phyloP scores from a whole-genome alignment of 2,113 vertebrate genomes.

The Aplodontia rufa region DNA sequence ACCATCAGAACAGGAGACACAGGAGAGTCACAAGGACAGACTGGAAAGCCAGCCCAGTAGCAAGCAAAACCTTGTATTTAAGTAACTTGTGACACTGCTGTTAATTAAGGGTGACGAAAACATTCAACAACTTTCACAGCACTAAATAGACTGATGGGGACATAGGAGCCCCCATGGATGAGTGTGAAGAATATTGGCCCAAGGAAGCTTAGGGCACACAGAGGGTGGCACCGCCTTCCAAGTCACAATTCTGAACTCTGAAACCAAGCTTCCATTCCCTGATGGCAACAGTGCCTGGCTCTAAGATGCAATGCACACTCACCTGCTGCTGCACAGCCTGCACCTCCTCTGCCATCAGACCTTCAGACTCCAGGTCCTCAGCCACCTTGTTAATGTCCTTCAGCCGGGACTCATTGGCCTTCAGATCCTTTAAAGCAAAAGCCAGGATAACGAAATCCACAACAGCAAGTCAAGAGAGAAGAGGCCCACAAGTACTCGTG shows the following conservation, averaged over 20 bases:
- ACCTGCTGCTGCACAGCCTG: constrained; percentile 95
- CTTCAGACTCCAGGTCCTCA: constrained; percentile 96
- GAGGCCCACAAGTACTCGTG: background rate
- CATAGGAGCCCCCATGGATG: background rate
- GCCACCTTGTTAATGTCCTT: constrained; percentile 99
- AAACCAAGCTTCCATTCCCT: background rate
- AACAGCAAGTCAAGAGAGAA: fast-evolving
- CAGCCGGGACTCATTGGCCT: constrained; percentile 97
- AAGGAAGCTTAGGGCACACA: background rate
- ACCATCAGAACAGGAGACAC: background rate
- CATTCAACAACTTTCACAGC: background rate
- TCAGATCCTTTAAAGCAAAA: constrained; percentile 90
- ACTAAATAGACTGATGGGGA: background rate
- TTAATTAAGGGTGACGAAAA: background rate
- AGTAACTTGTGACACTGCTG: background rate
- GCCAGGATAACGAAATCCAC: background rate
- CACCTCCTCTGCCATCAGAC: constrained; percentile 96
- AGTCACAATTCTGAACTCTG: fast-evolving
- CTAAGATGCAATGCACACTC: fast-evolving
- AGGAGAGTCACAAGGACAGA: background rate
- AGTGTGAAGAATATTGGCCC: background rate
- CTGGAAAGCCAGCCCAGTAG: background rate
- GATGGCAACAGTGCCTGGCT: fast-evolving
- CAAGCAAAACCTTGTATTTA: background rate
- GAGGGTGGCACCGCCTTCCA: background rate